Conservation (phyloP, 2,113 vertebrate genomes). For the Arvicanthis niloticus region DNA sequence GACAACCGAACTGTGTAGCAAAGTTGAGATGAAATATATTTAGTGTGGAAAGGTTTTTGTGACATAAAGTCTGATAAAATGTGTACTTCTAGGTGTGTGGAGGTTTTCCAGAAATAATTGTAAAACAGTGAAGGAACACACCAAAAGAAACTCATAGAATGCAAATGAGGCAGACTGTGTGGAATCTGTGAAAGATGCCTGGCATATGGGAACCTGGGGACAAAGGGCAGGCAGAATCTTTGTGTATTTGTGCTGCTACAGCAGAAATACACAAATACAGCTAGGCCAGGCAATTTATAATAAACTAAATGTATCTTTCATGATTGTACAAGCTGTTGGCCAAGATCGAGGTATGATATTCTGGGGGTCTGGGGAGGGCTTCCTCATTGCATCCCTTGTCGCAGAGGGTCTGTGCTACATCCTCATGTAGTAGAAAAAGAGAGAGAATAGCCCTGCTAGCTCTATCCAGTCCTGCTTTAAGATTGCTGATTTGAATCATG, state of each 20-base stretch:
- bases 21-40: neutral
- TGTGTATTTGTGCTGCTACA: neutral
- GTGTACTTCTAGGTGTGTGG: neutral
- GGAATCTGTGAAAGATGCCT: neutral
- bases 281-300: neutral
- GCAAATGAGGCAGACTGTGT: neutral
- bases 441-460: neutral
- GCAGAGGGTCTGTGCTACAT: neutral
- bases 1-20: neutral
- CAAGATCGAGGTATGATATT: neutral
- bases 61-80: neutral
- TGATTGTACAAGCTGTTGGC: neutral
- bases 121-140: neutral
- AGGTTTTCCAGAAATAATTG: neutral
- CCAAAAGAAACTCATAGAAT: neutral
- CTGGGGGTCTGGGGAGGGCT: neutral
- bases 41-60: neutral
- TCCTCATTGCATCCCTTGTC: neutral
- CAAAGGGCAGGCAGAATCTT: neutral
- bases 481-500: neutral
- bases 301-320: neutral
- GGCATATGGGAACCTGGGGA: neutral
- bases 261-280: no score
- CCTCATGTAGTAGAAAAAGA: neutral
- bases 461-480: fast-evolving